These are phyloP conservation scores for Smutsia temminckii DNA, from an alignment of 2,797 vertebrate genomes.

Conservation along the genomic window DNA sequence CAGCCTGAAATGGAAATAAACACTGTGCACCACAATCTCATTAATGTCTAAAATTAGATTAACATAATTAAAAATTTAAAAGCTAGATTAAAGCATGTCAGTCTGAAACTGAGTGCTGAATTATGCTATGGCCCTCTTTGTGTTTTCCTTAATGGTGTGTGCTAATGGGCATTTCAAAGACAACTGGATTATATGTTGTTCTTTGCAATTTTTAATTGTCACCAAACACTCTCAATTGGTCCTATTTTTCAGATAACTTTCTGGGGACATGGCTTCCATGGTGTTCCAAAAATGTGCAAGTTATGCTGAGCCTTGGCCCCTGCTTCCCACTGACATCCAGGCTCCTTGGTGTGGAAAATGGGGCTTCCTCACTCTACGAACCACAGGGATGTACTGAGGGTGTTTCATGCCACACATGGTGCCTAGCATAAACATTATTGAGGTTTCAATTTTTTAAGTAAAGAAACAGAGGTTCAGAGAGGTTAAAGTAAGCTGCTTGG, in stretches of 20 bases:
- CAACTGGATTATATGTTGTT: background rate
- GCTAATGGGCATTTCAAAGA: conserved; percentile 50
- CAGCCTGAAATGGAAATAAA: conserved; percentile 67
- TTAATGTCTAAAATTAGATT: conserved; percentile 78
- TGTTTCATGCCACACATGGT: background rate
- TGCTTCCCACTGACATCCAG: background rate
- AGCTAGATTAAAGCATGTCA: conserved; percentile 62
- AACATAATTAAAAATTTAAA: conserved; percentile 77
- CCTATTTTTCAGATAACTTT: background rate
- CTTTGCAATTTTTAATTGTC: conserved; percentile 49
- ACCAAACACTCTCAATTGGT: background rate
- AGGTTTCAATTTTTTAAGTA: background rate
- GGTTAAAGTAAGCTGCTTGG: background rate
- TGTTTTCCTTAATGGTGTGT: background rate
- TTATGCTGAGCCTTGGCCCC: accelerated
- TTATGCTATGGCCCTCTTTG: background rate
- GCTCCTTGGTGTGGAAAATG: background rate
- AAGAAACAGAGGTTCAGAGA: background rate
- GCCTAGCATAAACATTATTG: background rate
- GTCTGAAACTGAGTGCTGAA: conserved; percentile 36
- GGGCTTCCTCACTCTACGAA: background rate
- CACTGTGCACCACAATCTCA: conserved; percentile 55
- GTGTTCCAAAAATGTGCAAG: background rate
- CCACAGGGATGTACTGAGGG: accelerated
- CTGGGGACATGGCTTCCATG: accelerated